Conservation (phyloP, 2,888 invertebrate species). For the Prosapia bicincta region DNA sequence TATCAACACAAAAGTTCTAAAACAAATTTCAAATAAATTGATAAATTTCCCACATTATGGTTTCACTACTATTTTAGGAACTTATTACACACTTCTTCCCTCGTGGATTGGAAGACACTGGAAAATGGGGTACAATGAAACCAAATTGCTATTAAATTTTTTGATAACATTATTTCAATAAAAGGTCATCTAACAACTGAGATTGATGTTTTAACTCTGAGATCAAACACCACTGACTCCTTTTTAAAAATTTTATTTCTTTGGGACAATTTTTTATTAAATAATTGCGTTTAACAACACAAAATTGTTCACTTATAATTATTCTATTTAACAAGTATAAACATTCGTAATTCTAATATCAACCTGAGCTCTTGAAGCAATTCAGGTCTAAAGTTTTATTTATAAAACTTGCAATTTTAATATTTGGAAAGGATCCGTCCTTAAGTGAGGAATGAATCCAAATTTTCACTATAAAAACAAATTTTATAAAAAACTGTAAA, state of each 20-base stretch:
- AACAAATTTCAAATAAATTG: neutral
- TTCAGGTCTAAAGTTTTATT: neutral
- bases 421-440: neutral
- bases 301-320: neutral
- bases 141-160: constrained; percentile 16
- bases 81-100: constrained; percentile 7
- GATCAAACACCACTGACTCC: constrained; percentile 16
- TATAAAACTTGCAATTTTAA: neutral
- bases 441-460: neutral
- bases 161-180: neutral
- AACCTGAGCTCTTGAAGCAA: neutral
- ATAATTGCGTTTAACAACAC: neutral
- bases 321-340: neutral
- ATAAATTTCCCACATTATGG: neutral
- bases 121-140: constrained; percentile 9
- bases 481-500: no score
- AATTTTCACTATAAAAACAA: no score
- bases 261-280: neutral
- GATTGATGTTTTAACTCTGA: neutral
- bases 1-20: neutral
- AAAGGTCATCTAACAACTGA: neutral
- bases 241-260: neutral
- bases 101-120: constrained; percentile 16
- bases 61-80: constrained; percentile 20
- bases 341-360: neutral